phyloP scores from a whole-genome alignment of 2,113 vertebrate genomes.

The Hippocampus barbouri region DNA sequence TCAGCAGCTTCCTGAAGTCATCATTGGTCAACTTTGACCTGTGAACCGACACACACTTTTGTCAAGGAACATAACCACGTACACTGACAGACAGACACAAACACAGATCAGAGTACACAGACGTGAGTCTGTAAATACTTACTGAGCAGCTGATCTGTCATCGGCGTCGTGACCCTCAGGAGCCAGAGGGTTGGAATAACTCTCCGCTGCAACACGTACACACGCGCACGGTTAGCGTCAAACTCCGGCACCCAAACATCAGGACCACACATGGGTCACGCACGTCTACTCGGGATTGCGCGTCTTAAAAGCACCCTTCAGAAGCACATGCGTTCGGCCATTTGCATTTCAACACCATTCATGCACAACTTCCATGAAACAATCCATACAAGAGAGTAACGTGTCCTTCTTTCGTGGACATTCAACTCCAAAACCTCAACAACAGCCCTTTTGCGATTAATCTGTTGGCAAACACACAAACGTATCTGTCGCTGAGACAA shows the following conservation, averaged over 20 bases:
- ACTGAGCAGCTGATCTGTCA: slow-evolving; percentile 9
- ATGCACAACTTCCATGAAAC: no score
- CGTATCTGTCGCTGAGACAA: not conserved
- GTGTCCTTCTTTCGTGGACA: no score
- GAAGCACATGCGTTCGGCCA: no score
- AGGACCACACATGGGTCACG: no score
- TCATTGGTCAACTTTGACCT: slow-evolving; percentile 98
- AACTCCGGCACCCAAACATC: no score
- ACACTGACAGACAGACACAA: not conserved
- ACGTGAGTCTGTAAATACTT: not conserved
- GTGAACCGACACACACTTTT: not conserved
- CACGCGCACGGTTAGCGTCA: not conserved
- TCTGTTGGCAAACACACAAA: no score
- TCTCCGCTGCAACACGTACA: slow-evolving; percentile 2
- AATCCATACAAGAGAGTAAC: no score
- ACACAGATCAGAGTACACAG: not conserved
- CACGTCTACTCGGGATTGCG: no score
- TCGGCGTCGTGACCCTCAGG: slow-evolving; percentile 13
- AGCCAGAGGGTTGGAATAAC: slow-evolving; percentile 15
- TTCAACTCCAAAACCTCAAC: no score
- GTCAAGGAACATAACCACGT: not conserved
- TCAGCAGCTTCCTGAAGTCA: slow-evolving; percentile 95
- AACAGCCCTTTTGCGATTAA: no score
- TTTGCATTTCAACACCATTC: no score
- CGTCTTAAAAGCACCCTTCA: no score